Evolutionary conservation across 2,797 vertebrate genomes (phyloP).

Genomic region (Acrossocheilus fasciatus): DNA sequence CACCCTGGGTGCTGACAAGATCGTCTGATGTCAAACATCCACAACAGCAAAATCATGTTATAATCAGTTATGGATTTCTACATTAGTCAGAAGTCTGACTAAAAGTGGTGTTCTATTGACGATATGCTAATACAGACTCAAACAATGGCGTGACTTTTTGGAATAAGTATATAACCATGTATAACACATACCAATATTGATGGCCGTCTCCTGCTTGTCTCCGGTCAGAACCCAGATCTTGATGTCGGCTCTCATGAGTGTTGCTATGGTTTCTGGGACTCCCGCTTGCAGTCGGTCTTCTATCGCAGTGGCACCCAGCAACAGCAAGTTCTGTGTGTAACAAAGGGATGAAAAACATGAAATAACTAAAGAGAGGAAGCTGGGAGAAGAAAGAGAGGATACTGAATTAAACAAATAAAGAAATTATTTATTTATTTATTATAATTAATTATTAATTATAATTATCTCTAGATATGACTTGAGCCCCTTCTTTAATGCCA

Average conservation of each 20-base stretch:
- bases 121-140: not conserved
- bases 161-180: not conserved
- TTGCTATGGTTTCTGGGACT: slow-evolving; percentile 95
- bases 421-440: not conserved
- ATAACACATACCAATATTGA: slow-evolving; percentile 86
- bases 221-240: slow-evolving; percentile 98
- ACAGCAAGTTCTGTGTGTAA: slow-evolving; percentile 84
- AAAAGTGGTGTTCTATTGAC: not conserved
- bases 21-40: not conserved
- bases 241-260: slow-evolving; percentile 92
- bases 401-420: not conserved
- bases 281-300: slow-evolving; percentile 94
- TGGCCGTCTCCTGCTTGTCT: slow-evolving; percentile 97
- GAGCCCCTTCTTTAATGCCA: not conserved
- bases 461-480: not conserved
- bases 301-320: slow-evolving; percentile 95
- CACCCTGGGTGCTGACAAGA: not conserved
- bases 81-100: not conserved
- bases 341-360: slow-evolving; percentile 27
- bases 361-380: not conserved
- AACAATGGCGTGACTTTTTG: not conserved
- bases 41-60: not conserved
- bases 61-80: slow-evolving; percentile 1
- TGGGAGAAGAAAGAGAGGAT: not conserved
- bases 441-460: not conserved